These are phyloP conservation scores for Pollachius pollachius DNA, from an alignment of 2,113 vertebrate species.

Conservation along the genomic window DNA sequence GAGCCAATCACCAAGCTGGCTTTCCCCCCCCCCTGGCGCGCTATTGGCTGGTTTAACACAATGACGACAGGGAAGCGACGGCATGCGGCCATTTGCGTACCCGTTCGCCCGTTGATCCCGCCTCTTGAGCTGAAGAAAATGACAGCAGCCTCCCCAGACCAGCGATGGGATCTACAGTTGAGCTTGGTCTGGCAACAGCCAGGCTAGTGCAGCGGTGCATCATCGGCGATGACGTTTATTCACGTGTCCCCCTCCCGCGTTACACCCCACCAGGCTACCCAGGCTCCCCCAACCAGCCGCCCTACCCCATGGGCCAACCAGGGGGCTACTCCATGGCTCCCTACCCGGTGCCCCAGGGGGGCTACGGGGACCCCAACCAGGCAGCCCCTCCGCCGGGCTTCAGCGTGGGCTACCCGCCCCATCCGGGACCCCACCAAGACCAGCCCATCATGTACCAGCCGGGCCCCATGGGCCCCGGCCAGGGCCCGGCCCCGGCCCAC, in stretches of 20 bases:
- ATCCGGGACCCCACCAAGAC: slow-evolving; percentile 21
- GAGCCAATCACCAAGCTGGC: too few species aligned
- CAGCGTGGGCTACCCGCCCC: slow-evolving; percentile 60
- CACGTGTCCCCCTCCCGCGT: not conserved
- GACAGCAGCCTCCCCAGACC: too few species aligned
- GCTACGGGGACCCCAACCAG: slow-evolving; percentile 56
- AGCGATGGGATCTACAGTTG: too few species aligned
- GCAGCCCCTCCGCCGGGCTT: slow-evolving; percentile 70
- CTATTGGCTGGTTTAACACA: too few species aligned
- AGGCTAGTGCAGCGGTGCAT: too few species aligned
- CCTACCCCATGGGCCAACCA: not conserved
- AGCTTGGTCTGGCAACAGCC: too few species aligned
- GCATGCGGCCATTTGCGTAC: too few species aligned
- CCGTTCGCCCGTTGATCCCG: not conserved
- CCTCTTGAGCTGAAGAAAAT: too few species aligned
- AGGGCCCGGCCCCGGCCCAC: slow-evolving; percentile 13
- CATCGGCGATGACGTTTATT: not conserved
- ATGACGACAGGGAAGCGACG: too few species aligned
- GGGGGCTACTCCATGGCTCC: slow-evolving; percentile 63
- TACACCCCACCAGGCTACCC: slow-evolving; percentile 61
- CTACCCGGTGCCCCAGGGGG: slow-evolving; percentile 59
- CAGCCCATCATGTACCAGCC: slow-evolving; percentile 70
- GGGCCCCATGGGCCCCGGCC: slow-evolving; percentile 30
- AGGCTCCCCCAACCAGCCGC: slow-evolving; percentile 43
- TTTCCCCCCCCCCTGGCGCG: too few species aligned